phyloP scores from a whole-genome alignment of 2,113 vertebrate species.

The Mungos mungo region DNA sequence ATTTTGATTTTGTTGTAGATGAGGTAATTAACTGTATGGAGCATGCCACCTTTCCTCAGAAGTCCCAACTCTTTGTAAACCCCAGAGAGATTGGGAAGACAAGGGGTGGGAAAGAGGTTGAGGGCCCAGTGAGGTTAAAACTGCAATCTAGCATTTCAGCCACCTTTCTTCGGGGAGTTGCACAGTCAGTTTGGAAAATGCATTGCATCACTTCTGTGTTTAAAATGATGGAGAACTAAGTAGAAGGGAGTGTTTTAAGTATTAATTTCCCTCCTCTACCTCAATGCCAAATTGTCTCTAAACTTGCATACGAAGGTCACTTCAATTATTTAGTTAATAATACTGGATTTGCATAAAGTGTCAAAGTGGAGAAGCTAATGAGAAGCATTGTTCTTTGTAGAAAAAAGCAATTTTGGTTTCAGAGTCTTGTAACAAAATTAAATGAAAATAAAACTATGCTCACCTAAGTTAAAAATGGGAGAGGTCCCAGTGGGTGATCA shows the following conservation, averaged over 20 bases:
- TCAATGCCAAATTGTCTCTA: conserved; percentile 72
- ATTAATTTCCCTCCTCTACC: conserved; percentile 69
- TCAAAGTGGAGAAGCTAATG: conserved; percentile 83
- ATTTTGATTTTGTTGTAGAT: conserved; percentile 64
- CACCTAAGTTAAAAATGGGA: conserved; percentile 77
- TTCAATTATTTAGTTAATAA: conserved; percentile 87
- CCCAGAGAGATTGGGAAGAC: not conserved
- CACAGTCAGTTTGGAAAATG: conserved; percentile 41
- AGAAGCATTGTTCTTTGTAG: conserved; percentile 79
- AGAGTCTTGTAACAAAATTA: conserved; percentile 78
- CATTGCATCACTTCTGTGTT: conserved; percentile 57
- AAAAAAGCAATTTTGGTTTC: conserved; percentile 83
- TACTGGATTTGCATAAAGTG: conserved; percentile 89
- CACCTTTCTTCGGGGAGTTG: conserved; percentile 12
- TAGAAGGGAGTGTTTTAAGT: conserved; percentile 52
- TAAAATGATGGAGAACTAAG: conserved; percentile 62
- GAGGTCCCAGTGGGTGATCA: conserved; percentile 63
- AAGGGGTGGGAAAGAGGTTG: not conserved
- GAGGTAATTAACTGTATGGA: conserved; percentile 69
- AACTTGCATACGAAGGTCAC: conserved; percentile 81
- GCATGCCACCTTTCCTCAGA: not conserved
- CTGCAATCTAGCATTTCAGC: conserved; percentile 25
- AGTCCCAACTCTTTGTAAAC: conserved; percentile 54
- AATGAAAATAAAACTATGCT: conserved; percentile 72
- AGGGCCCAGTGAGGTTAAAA: not conserved